A percentile compares a stretch with the other conserved stretches of the same genome.
Evolutionary conservation across 2,888 invertebrate genomes (phyloP).

Genomic region (Leucozona laternaria): DNA sequence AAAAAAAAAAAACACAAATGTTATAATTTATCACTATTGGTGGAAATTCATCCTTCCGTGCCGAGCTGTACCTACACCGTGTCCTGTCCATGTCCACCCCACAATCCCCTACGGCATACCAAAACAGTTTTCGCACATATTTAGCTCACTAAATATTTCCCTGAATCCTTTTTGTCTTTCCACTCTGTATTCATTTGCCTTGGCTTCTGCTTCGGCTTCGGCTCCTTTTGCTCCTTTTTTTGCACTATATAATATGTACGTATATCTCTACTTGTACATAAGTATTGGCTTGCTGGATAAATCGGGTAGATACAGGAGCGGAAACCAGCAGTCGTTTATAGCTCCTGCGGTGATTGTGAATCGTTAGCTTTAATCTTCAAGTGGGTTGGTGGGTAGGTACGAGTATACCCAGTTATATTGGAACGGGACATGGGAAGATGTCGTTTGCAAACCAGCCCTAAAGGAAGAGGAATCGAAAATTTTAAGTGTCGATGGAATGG

Average conservation of each 20-base stretch:
- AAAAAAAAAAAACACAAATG: background rate
- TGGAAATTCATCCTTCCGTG: background rate
- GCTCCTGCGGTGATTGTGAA: slow-evolving; percentile 70
- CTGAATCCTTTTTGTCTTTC: slow-evolving; percentile 51
- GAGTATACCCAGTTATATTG: too few species aligned
- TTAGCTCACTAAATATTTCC: slow-evolving; percentile 60
- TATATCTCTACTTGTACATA: background rate
- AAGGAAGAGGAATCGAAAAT: slow-evolving; percentile 42
- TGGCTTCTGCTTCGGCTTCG: slow-evolving; percentile 20
- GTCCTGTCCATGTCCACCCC: background rate
- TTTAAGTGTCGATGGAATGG: slow-evolving; percentile 37
- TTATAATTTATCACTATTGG: slow-evolving; percentile 62
- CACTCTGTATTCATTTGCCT: slow-evolving; percentile 59
- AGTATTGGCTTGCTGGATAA: background rate
- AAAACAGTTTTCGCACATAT: slow-evolving; percentile 67
- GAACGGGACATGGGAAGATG: background rate
- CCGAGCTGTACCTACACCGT: background rate
- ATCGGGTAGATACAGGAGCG: slow-evolving; percentile 25
- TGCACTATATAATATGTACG: background rate
- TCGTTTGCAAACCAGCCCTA: background rate
- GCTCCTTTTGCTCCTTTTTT: slow-evolving; percentile 5
- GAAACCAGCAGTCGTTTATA: slow-evolving; percentile 63
- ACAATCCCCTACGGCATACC: slow-evolving; percentile 19
- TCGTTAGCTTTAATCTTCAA: slow-evolving; percentile 72
- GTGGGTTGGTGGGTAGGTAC: slow-evolving; percentile 23